Evolutionary conservation across 2,888 invertebrate species (phyloP).

Genomic region (Aradus depressus): DNA sequence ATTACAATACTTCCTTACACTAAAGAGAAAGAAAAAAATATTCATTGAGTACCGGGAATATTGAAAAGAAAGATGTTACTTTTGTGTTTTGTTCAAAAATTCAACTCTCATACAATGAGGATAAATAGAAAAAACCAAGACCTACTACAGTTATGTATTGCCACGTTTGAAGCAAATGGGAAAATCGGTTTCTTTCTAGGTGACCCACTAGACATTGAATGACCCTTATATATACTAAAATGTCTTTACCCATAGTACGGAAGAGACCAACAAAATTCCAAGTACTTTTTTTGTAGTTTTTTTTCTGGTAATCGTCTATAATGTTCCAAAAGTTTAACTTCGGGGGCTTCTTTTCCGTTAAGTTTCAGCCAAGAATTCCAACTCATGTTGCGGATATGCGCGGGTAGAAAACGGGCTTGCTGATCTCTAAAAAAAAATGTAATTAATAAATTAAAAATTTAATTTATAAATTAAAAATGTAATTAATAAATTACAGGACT

Average conservation of each 20-base stretch:
- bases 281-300: conserved; percentile 76
- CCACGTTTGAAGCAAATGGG: no score
- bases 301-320: conserved; percentile 74
- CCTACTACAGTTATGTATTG: no score
- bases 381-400: conserved; percentile 30
- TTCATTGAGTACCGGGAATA: no score
- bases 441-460: conserved; percentile 2
- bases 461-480: not conserved
- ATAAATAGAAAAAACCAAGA: not conserved
- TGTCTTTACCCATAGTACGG: conserved; percentile 69
- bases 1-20: no score
- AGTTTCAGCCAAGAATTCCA: conserved; percentile 58
- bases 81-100: no score
- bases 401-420: conserved; percentile 49
- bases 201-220: no score
- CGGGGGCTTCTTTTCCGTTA: conserved; percentile 69
- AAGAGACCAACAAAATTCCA: conserved; percentile 81
- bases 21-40: no score
- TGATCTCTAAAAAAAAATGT: conserved; percentile 58
- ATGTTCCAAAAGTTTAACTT: conserved; percentile 73
- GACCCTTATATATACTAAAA: no score
- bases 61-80: no score
- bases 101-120: no score
- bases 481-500: not conserved
- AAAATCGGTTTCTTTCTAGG: no score